Conservation (phyloP, 1,140 invertebrate genomes). For the Drosophila funebris region DNA sequence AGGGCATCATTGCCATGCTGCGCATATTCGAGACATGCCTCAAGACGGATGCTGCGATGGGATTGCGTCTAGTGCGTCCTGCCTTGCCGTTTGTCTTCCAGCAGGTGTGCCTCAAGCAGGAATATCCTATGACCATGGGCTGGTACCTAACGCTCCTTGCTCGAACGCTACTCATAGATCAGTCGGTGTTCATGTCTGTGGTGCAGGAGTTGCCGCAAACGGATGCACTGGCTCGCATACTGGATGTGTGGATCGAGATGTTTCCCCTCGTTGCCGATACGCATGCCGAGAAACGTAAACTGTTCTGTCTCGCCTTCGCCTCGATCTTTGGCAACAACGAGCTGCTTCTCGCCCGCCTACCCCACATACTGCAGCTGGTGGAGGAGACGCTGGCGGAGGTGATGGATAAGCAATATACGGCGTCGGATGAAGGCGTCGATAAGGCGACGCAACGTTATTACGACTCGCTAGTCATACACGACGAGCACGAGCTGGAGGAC, state of each 20-base stretch:
- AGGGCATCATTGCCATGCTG: conserved; percentile 90
- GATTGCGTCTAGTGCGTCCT: conserved; percentile 88
- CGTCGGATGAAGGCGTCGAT: conserved; percentile 40
- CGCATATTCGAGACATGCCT: conserved; percentile 90
- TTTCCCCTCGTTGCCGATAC: conserved; percentile 91
- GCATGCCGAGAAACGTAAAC: conserved; percentile 91
- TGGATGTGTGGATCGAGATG: conserved; percentile 91
- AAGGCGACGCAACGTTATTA: conserved; percentile 62
- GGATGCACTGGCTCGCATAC: conserved; percentile 88
- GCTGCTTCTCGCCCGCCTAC: conserved; percentile 89
- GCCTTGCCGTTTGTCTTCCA: conserved; percentile 88
- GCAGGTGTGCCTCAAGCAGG: conserved; percentile 87
- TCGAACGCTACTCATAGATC: conserved; percentile 90
- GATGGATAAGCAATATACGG: conserved; percentile 86
- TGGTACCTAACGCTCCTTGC: conserved; percentile 91
- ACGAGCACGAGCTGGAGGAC: conserved; percentile 76
- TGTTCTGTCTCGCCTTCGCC: conserved; percentile 92
- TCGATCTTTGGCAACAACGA: conserved; percentile 89
- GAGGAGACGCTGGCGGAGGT: conserved; percentile 95
- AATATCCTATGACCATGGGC: conserved; percentile 89
- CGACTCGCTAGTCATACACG: conserved; percentile 77
- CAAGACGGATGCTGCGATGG: conserved; percentile 86
- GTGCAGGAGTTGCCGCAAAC: conserved; percentile 85
- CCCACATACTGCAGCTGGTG: conserved; percentile 90
- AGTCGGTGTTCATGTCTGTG: conserved; percentile 89